Conservation (phyloP, 2,113 vertebrate genomes). For the Castor canadensis region DNA sequence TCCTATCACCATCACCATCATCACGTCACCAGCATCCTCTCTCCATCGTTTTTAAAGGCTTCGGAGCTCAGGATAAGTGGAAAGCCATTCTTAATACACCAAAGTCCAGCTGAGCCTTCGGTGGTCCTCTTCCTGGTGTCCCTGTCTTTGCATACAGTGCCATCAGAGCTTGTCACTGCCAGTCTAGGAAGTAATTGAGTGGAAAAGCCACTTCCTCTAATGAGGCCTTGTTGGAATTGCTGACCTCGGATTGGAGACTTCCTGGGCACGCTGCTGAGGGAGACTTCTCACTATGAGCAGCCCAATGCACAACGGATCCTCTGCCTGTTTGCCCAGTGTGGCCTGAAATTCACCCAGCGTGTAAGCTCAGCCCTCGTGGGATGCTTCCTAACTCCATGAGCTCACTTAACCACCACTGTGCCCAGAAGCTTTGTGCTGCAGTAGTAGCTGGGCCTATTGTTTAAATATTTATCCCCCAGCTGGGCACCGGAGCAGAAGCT, state of each 20-base stretch:
- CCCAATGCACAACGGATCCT: not conserved
- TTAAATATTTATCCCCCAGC: not conserved
- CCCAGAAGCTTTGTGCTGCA: not conserved
- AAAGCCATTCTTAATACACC: not conserved
- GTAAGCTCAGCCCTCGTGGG: not conserved
- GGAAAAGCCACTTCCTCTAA: constrained; percentile 49
- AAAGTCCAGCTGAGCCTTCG: not conserved
- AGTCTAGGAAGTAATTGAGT: constrained; percentile 25
- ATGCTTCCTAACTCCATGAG: not conserved
- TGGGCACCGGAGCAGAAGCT: accelerated
- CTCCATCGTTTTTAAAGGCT: not conserved
- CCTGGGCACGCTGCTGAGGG: not conserved
- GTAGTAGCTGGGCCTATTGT: accelerated
- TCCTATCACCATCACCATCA: accelerated
- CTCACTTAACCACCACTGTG: not conserved
- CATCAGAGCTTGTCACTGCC: not conserved
- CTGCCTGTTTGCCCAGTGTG: not conserved
- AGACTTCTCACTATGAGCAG: not conserved
- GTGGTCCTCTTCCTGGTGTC: not conserved
- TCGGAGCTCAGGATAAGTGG: not conserved
- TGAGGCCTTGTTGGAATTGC: not conserved
- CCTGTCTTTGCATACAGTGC: not conserved
- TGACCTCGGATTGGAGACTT: not conserved
- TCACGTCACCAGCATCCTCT: not conserved
- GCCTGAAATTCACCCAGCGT: not conserved